Evolutionary conservation across 2,888 invertebrate genomes (phyloP), one percentile per base, ranked within the genome.

Genomic region (Drosophila lutescens): DNA sequence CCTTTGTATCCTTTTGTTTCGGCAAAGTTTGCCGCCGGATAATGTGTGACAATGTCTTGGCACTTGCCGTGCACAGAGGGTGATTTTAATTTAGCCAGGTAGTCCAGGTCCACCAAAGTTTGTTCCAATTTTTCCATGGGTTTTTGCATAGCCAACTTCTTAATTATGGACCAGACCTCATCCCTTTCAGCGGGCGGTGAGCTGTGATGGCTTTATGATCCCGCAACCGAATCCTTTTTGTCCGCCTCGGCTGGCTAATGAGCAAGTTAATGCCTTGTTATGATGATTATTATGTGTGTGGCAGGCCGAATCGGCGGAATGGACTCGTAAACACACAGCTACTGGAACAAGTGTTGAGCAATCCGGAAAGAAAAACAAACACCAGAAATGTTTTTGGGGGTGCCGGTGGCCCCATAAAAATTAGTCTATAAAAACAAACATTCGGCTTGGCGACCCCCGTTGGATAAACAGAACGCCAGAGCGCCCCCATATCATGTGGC

Each of bases 191-290:
- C 83, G 75, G 78, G 61, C 76, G 63, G 74, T 71, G 81, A 88
- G 68, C 83, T 88, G 89, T 89, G 87, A 88, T 89, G 89, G 78
- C 89, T 86, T 89, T 89, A 90, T 89, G 90, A 89, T 79, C 82
- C 79, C 58, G 57, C 56, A 71, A 66, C 66, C 74, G 75, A 85
- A 87, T 79, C 81, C 83, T 80, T 86, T 89, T 80, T 79, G 67
- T 62, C 38, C 36, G 47, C 36, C 61, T 32, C 47, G 56, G 10
- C 66, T 49, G 78, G 51, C 63, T 86, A 88, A 86, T 84, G 86
- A 79, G 81, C 68, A 78, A 76, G 88, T 81, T 86, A 77, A 88
- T 81, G 88, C 85, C 78, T 74, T 86, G 86, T 86, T 84, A 80
- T 80, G 79, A 83, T 79, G 85, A 76, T 85, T 77, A 86, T 80